phyloP scores from a whole-genome alignment of 2,113 vertebrate species.

The Plotosus lineatus region DNA sequence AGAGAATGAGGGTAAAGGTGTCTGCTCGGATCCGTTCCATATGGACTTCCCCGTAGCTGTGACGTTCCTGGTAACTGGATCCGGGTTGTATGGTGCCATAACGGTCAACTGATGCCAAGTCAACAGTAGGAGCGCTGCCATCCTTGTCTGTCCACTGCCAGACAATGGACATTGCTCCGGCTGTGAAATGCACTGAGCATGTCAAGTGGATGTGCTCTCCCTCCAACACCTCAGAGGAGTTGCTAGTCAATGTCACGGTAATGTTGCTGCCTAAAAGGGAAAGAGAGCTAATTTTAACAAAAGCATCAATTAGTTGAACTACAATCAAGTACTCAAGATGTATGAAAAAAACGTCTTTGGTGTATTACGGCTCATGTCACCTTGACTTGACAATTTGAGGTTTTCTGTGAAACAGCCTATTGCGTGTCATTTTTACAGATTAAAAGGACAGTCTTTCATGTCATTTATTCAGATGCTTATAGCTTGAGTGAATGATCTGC shows the following conservation, averaged over 20 bases:
- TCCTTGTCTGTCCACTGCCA: conserved; percentile 86
- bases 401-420: neutral
- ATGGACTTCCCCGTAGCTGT: conserved; percentile 84
- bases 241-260: conserved; percentile 84
- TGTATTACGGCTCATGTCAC: neutral
- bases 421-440: neutral
- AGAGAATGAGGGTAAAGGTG: conserved; percentile 82
- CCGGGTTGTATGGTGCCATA: conserved; percentile 82
- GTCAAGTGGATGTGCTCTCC: conserved; percentile 84
- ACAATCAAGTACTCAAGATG: neutral
- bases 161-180: conserved; percentile 80
- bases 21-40: conserved; percentile 80
- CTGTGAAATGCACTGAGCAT: conserved; percentile 77
- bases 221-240: conserved; percentile 84
- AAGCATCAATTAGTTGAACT: neutral
- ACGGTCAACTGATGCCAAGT: conserved; percentile 83
- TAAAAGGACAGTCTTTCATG: neutral
- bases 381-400: neutral
- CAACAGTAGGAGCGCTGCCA: conserved; percentile 67
- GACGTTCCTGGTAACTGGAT: conserved; percentile 80
- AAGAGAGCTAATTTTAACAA: neutral
- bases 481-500: neutral
- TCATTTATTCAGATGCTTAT: neutral
- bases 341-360: neutral
- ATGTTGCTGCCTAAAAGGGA: conserved; percentile 86